Conservation (phyloP, 1,140 invertebrate genomes). For the Macrobrachium rosenbergii region DNA sequence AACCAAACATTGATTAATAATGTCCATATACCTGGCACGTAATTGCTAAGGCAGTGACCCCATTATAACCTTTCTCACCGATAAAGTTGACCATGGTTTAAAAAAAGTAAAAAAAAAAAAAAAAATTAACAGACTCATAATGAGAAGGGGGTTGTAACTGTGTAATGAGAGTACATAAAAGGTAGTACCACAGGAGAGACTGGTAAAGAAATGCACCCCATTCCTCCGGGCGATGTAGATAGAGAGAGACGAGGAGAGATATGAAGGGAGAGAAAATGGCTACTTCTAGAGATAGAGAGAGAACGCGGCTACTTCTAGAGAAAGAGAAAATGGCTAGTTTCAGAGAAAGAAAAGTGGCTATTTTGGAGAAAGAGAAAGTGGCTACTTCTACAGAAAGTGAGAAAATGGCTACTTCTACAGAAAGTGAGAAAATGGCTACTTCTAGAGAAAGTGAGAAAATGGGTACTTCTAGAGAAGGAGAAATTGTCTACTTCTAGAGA, state of each 20-base stretch:
- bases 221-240: neutral
- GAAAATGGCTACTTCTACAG: neutral
- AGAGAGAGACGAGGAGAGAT: neutral
- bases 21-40: no score
- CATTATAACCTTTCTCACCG: no score
- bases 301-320: neutral
- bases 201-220: neutral
- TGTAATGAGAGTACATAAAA: neutral
- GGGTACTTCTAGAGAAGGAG: no score
- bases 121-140: neutral
- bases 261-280: neutral
- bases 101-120: neutral
- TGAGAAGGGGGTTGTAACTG: neutral
- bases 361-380: neutral
- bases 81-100: no score
- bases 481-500: neutral
- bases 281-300: conserved; percentile 3
- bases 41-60: no score
- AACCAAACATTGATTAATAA: no score
- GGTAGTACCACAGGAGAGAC: conserved; percentile 19
- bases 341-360: neutral
- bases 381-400: neutral
- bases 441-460: neutral
- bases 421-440: neutral
- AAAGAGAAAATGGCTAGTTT: neutral